Percentiles rank a stretch among this genome's conserved stretches.
Conservation (phyloP, 2,888 invertebrate genomes). For the Drosophila lacicola region DNA sequence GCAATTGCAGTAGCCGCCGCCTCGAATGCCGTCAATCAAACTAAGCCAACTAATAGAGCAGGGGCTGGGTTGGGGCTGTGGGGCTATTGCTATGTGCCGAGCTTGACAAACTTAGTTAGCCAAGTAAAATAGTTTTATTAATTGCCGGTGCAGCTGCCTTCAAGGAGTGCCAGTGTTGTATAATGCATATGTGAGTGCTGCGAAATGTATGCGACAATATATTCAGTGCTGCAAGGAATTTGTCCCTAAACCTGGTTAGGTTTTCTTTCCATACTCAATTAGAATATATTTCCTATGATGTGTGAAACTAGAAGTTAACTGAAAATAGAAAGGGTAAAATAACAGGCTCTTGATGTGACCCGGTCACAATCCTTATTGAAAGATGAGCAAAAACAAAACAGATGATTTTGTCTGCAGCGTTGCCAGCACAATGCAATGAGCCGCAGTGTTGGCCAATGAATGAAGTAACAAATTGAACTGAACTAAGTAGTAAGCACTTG, state of each 20-base stretch:
- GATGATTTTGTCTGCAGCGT: too few species aligned
- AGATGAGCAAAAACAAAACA: too few species aligned
- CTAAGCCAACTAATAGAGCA: slow-evolving; percentile 21
- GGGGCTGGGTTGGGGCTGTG: background rate
- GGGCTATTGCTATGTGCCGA: slow-evolving; percentile 24
- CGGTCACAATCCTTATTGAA: too few species aligned
- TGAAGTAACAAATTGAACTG: background rate
- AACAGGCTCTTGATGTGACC: too few species aligned
- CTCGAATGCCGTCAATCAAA: slow-evolving; percentile 43
- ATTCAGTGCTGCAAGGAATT: background rate
- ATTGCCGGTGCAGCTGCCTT: slow-evolving; percentile 52
- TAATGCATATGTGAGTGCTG: slow-evolving; percentile 16
- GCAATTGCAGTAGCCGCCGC: slow-evolving; percentile 18
- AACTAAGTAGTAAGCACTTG: background rate
- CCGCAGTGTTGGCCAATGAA: background rate
- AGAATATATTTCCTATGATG: too few species aligned
- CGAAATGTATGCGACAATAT: background rate
- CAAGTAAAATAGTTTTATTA: slow-evolving; percentile 66
- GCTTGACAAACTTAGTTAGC: slow-evolving; percentile 62
- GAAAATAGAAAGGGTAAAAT: too few species aligned
- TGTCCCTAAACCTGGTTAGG: too few species aligned
- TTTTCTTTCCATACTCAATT: too few species aligned
- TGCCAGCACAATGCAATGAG: background rate
- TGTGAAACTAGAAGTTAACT: too few species aligned
- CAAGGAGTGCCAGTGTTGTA: slow-evolving; percentile 35